Conservation (phyloP, 2,888 invertebrate genomes). For the Rotaria socialis region DNA sequence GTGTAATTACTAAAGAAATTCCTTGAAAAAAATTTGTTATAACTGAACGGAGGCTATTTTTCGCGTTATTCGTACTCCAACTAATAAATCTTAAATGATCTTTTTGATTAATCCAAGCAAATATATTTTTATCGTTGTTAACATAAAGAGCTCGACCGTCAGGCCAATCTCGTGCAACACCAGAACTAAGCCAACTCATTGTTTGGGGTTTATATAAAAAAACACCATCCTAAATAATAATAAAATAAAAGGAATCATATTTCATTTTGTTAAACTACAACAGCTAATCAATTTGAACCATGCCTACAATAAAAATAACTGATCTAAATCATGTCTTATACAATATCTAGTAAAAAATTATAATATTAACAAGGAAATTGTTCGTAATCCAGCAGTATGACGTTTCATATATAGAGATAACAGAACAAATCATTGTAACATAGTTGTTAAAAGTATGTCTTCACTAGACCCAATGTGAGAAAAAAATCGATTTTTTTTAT, state of each 20-base stretch:
- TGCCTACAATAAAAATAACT: too few species aligned
- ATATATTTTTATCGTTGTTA: slow-evolving; percentile 47
- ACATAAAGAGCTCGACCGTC: slow-evolving; percentile 48
- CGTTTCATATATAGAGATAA: too few species aligned
- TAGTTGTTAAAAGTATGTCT: too few species aligned
- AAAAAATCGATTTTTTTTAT: not conserved
- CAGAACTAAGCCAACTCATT: not conserved
- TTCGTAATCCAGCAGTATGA: too few species aligned
- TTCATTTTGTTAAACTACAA: too few species aligned
- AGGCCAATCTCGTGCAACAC: slow-evolving; percentile 49
- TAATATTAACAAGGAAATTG: too few species aligned
- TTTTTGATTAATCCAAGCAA: slow-evolving; percentile 47
- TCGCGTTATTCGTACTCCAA: slow-evolving; percentile 28
- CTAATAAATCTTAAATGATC: slow-evolving; percentile 46
- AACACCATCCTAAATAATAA: slow-evolving; percentile 2
- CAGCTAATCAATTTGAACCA: too few species aligned
- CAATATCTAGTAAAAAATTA: too few species aligned
- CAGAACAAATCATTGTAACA: too few species aligned
- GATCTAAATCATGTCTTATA: too few species aligned
- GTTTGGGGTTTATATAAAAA: slow-evolving; percentile 5
- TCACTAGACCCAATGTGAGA: too few species aligned
- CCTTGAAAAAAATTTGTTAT: slow-evolving; percentile 47
- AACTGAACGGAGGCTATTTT: not conserved
- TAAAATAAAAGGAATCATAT: not conserved
- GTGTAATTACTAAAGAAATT: slow-evolving; percentile 40